Evolutionary conservation across 2,888 invertebrate species (phyloP), one percentile per base, ranked within the genome.

Genomic region (Ormyrus thymus): DNA sequence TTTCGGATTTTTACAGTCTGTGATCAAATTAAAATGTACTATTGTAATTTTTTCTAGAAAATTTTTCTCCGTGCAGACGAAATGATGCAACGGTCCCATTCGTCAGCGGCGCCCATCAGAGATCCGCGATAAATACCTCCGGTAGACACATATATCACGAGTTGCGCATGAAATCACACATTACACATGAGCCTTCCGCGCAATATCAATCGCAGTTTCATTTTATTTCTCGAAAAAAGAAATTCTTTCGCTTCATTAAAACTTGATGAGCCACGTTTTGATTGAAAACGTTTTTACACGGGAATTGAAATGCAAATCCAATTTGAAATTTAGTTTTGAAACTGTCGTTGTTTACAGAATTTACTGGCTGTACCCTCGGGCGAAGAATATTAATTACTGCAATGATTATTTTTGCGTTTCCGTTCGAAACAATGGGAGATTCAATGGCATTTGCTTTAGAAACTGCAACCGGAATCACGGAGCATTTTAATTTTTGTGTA

Each of bases 81-180:
- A 43, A 76, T 76, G 76, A 76, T 70, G 76, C 56, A 76, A 75
- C 64, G 13, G 50, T 45, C 61, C n/a, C 69, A 62, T 58, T 64
- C 74, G 48, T 65, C 50, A 45, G 45, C 53, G 74, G 45, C 45
- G 43, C 70, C 50, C 50, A 7, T n/a, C 13, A 15, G 15, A 72
- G 73, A 74, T 74, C 15, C n/a, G 29, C 56, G 65, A 76, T 76
- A 76, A 76, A 69, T 45, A 15, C 13, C 50, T 62, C 46, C 11
- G 10, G 29, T 29, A 46, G n/a, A 56, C 45, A 13, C 13, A 10
- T 66, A 29, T 29, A 29, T 50, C 9, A 6, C 46, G 72, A 13
- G 62, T 62, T 55, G 46, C 29, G 46, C 73, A 74, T 74, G 73
- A 56, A 65, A 65, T 74, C 65, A 56, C 43, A 65, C 50, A 10